phyloP scores from a whole-genome alignment of 2,113 vertebrate genomes.

The Psittacula cyanocephala region DNA sequence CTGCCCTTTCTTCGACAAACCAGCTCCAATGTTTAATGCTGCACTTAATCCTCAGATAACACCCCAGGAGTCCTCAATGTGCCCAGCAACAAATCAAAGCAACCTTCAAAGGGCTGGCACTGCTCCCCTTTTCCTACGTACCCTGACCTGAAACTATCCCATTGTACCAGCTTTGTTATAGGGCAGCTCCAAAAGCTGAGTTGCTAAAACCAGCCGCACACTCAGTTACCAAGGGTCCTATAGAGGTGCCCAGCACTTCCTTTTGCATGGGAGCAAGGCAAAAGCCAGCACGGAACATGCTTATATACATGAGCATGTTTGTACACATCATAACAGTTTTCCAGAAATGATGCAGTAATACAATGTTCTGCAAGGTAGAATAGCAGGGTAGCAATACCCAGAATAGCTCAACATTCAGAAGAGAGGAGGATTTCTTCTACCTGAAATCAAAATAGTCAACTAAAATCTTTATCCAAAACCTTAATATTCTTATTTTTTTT shows the following conservation, averaged over 20 bases:
- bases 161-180: neutral
- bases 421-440: neutral
- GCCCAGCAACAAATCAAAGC: constrained; percentile 42
- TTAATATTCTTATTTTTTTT: constrained; percentile 50
- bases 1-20: constrained; percentile 49
- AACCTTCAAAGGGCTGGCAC: constrained; percentile 33
- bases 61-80: neutral
- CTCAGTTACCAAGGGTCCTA: neutral
- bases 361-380: neutral
- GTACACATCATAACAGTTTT: neutral
- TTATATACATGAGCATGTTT: neutral
- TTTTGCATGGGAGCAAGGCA: neutral
- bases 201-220: neutral
- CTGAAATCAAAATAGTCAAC: constrained; percentile 1
- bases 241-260: neutral
- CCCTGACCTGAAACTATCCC: neutral
- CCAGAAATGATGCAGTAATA: neutral
- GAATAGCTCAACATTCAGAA: neutral
- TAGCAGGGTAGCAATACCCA: neutral
- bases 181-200: neutral
- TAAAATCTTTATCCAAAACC: constrained; percentile 37
- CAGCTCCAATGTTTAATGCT: constrained; percentile 38
- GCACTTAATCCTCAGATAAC: constrained; percentile 58
- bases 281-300: neutral
- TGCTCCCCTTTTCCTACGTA: neutral